Percentiles rank a stretch among this genome's conserved stretches.
phyloP scores from a whole-genome alignment of 1,140 invertebrate genomes.

The Bemisia tabaci region DNA sequence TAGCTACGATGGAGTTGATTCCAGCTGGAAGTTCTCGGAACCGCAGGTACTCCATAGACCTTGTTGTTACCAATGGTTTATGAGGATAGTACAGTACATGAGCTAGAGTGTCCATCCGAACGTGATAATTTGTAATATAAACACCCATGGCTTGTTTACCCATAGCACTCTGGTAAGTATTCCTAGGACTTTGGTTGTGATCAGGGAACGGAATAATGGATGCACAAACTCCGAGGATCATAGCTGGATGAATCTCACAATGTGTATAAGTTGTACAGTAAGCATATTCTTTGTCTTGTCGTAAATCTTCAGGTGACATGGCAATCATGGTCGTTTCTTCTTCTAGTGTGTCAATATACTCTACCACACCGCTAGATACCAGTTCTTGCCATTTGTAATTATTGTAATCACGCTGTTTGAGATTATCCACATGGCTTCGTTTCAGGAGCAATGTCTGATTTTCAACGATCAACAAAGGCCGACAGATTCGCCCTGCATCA shows the following conservation, averaged over 20 bases:
- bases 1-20: slow-evolving; percentile 97
- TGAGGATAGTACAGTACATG: slow-evolving; percentile 98
- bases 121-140: slow-evolving; percentile 98
- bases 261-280: slow-evolving; percentile 99
- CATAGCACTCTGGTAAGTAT: slow-evolving; percentile 99
- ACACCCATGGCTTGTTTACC: slow-evolving; percentile 99
- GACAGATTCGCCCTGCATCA: slow-evolving; percentile 93
- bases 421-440: slow-evolving; percentile 84
- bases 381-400: slow-evolving; percentile 96
- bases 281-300: slow-evolving; percentile 77
- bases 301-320: slow-evolving; percentile 94
- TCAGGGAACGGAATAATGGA: slow-evolving; percentile 99
- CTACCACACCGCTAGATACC: slow-evolving; percentile 92
- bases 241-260: slow-evolving; percentile 98
- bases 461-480: slow-evolving; percentile 93
- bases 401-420: slow-evolving; percentile 93
- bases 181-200: slow-evolving; percentile 98
- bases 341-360: slow-evolving; percentile 97
- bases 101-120: slow-evolving; percentile 96
- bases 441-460: slow-evolving; percentile 84
- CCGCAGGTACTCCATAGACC: slow-evolving; percentile 68
- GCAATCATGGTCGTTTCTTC: slow-evolving; percentile 99
- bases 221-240: slow-evolving; percentile 96
- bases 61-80: slow-evolving; percentile 95
- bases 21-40: slow-evolving; percentile 67